phyloP scores from a whole-genome alignment of 2,888 invertebrate species.

The Chelonus formosanus region DNA sequence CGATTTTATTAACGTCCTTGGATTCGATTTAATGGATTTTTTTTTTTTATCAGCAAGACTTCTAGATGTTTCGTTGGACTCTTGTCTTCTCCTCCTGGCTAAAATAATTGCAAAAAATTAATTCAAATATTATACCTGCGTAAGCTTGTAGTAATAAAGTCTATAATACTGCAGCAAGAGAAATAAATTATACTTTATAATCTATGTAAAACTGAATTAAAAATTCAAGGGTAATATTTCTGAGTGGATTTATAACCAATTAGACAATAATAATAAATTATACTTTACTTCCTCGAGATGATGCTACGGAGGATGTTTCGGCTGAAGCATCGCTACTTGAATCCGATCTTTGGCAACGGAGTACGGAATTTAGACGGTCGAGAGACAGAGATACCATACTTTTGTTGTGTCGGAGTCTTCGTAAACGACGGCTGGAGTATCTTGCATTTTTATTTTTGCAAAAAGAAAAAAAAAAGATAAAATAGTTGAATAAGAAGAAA shows the following conservation, averaged over 20 bases:
- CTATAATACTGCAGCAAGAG: no score
- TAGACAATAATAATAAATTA: not conserved
- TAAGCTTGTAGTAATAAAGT: no score
- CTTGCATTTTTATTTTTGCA: constrained; percentile 39
- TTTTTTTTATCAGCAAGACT: no score
- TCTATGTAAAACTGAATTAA: constrained; percentile 2
- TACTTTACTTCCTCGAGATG: constrained; percentile 19
- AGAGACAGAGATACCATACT: constrained; percentile 59
- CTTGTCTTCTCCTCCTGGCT: no score
- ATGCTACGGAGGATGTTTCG: constrained; percentile 51
- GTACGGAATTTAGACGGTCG: constrained; percentile 47
- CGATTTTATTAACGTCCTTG: no score
- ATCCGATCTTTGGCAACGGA: constrained; percentile 49
- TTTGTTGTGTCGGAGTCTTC: constrained; percentile 56
- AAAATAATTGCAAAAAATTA: no score
- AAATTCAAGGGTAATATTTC: not conserved
- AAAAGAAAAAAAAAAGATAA: constrained; percentile 3
- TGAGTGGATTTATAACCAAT: not conserved
- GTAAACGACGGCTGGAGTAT: constrained; percentile 60
- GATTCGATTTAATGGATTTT: no score
- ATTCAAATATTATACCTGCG: no score
- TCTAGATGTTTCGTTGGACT: no score
- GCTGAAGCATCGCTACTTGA: constrained; percentile 53
- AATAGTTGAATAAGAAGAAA: not conserved
- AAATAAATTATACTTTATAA: no score